A percentile compares a stretch with the other conserved stretches of the same genome.
Evolutionary conservation across 2,113 vertebrate genomes (phyloP).

Genomic region (Ceratotherium simum): DNA sequence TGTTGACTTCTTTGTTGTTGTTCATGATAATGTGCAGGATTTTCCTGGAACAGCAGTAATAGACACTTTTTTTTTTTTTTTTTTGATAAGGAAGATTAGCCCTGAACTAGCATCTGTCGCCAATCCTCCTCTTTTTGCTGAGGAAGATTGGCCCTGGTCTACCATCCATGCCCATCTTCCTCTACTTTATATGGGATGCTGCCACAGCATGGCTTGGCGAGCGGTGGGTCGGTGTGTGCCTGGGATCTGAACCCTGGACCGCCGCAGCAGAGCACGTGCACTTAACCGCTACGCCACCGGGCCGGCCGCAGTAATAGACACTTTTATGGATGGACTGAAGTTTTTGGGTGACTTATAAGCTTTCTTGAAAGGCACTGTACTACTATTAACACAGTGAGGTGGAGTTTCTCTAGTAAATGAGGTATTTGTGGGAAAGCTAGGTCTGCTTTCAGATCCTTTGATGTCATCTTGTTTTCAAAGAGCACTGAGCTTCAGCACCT

Average conservation of each 20-base stretch:
- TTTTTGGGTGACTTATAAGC: not conserved
- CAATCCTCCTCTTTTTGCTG: no score
- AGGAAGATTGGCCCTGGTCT: no score
- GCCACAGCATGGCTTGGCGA: no score
- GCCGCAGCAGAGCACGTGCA: no score
- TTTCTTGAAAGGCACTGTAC: not conserved
- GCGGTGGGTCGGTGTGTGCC: no score
- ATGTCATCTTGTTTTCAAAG: constrained; percentile 18
- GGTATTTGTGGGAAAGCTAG: not conserved
- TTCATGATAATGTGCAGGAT: not conserved
- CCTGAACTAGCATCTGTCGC: no score
- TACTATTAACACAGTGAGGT: not conserved
- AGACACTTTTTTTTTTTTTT: not conserved
- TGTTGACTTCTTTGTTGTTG: constrained; percentile 4
- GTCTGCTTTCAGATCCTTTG: constrained; percentile 3
- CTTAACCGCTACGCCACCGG: no score
- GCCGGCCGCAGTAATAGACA: no score
- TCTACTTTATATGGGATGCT: no score
- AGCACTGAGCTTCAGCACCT: not conserved
- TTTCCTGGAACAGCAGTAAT: not conserved
- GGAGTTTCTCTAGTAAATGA: not conserved
- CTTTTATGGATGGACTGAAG: not conserved
- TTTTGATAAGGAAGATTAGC: no score
- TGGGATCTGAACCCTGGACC: no score
- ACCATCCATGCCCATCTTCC: no score